Evolutionary conservation across 2,113 vertebrate species (phyloP), one percentile per base, ranked within the genome.

Genomic region (Tetrao urogallus): DNA sequence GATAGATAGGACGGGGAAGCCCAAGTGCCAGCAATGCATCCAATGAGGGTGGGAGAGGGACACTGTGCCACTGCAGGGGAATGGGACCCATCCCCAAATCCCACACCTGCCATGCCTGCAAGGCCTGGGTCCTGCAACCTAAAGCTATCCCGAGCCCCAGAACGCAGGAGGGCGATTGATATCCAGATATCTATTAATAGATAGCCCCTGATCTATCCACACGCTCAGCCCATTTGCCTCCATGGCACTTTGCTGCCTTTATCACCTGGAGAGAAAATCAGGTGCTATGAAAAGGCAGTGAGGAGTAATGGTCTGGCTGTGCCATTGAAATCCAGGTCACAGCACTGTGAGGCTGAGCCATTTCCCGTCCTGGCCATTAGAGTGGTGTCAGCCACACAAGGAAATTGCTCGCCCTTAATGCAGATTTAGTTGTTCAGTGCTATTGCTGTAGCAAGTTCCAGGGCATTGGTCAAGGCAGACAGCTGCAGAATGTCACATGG

Each of bases 291-390:
- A 32, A 65, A 65, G 63, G 28, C 12, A 30, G 40, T 13, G 40
- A 65, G 40, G 28, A 65, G 28, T 65, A 65, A 43, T 14, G 40
- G 40, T 28, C 38, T 16, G 11, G 28, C 38, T 43, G 63, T 43
- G 63, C 25, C 40, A 20, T 40, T 21, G 63, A 65, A 43, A 65
- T 42, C 40, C 63, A 65, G 38, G 40, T 43, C 63, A 82, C 25
- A 61, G 7, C 1, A 10, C 86, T 27, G 27, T n/a, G 43, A 57
- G 38, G 22, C 2, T 69, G 19, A 79, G 43, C 10, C 66, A 57
- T 58, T 34, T 20, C 28, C 15, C 11, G 63, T 88, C 50, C 28
- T 0, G 0, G 24, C 40, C 54, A 38, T 45, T 8, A 48, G 25
- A 43, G 13, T 27, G 19, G 34, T 78, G 77, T 67, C 84, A 78